Evolutionary conservation across 2,888 invertebrate species (phyloP), one percentile per base, ranked within the genome.

Genomic region (Drosophila infuscata): DNA sequence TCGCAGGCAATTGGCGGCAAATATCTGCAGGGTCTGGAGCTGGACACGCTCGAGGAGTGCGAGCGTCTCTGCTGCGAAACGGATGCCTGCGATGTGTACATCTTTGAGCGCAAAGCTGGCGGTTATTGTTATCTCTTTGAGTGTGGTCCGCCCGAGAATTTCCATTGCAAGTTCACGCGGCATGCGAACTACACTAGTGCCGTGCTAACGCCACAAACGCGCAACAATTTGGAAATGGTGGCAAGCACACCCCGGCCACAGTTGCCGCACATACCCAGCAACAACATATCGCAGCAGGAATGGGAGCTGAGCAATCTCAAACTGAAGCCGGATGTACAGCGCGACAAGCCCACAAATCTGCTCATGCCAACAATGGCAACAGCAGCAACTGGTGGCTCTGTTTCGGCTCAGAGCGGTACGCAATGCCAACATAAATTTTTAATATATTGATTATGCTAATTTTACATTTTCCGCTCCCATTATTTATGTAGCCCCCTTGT

Each of bases 41-140:
- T 98, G 90, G 96, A 96, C 82, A 95, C 96, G 61, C 95, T 96
- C 81, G 95, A 96, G 85, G 97, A 98, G 92, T 98, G 98, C 92
- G 94, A 97, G 90, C 95, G 96, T 60, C 95, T 97, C 76, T 98
- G 98, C 94, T 98, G 98, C 93, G 96, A 97, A 93, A 97, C 97
- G 4, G 95, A 96, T 58, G 94, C 95, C 74, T 98, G 98, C 93
- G 98, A 98, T 93, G 97, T 98, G 32, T 98, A 97, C 93, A 96
- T 98, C 81, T 98, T 96, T 92, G 98, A 98, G 93, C 97, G 98
- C 92, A 98, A 97, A 95, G 88, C 91, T 5, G 92, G 96, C 5
- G 97, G 97, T 72, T 97, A 97, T 92, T 98, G 98, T 93, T 98
- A 98, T 93, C 94, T 98, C 79, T 98, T 98, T 93, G 96, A 97